Evolutionary conservation across 2,888 invertebrate species (phyloP), one percentile per base, ranked within the genome.

Genomic region (Trissoscelio sp.): DNA sequence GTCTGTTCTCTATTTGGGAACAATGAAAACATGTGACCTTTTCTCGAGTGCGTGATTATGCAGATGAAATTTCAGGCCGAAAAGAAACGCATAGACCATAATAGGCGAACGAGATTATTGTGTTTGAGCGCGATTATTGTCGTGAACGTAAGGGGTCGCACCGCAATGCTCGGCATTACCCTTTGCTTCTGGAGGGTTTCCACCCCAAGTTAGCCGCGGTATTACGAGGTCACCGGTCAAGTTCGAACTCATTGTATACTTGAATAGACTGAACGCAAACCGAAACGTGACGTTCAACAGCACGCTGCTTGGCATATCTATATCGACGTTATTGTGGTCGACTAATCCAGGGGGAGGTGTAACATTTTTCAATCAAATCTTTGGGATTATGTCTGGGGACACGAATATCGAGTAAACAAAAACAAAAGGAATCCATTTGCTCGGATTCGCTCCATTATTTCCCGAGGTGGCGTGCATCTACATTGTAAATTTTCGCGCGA

Each of bases 181-280:
- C 58, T 80, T 80, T 74, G 64, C 37, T 66, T 60, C 62, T 34
- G 20, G 42, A 53, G 75, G 79, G 74, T 55, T 74, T 74, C 48
- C 69, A 74, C 77, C 80, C 77, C 60, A 80, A 77, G 67, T 62
- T 39, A 57, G 67, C 51, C 57, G 75, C 37, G 69, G 67, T 55
- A 69, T 83, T 83, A 80, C 51, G 78, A 78, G 83, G 83, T 83
- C 83, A 82, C 73, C 72, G 79, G 78, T 83, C 82, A 83, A 83
- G 82, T 83, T 82, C 79, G 62, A 72, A 28, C 28, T 64, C 60
- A 72, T 75, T 79, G 81, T n/a, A n/a, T 81, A 55, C 44, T 72
- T 42, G 62, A 44, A 57, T 55, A 53, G 75, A 46, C 42, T 16
- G 53, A 53, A 31, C 14, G 39, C 12, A 39, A 6, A 14, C 39